phyloP scores from a whole-genome alignment of 2,113 vertebrate genomes.

The Pedetes capensis region DNA sequence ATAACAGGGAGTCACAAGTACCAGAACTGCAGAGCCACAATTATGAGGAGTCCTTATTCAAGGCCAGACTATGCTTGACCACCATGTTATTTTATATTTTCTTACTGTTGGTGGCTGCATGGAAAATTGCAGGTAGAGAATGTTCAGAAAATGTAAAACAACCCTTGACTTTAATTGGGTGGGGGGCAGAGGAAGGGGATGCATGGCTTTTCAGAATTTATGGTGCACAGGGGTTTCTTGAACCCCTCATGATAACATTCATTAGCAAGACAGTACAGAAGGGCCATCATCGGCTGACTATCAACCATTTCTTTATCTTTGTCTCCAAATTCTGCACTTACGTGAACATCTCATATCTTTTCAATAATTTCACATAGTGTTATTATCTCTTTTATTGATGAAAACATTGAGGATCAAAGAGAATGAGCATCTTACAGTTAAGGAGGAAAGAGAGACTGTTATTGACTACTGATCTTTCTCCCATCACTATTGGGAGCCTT shows the following conservation, averaged over 20 bases:
- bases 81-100: rapidly evolving
- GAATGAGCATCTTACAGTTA: rapidly evolving
- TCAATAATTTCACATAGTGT: not conserved
- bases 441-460: not conserved
- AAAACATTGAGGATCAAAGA: not conserved
- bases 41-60: rapidly evolving
- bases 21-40: rapidly evolving
- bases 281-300: no score
- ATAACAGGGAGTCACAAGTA: rapidly evolving
- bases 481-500: rapidly evolving
- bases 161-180: not conserved
- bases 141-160: not conserved
- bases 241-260: not conserved
- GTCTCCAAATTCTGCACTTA: not conserved
- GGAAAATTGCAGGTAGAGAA: not conserved
- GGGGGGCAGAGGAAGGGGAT: rapidly evolving
- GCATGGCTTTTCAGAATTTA: not conserved
- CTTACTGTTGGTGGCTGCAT: rapidly evolving
- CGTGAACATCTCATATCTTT: not conserved
- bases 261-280: not conserved
- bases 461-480: rapidly evolving
- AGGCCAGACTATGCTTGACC: rapidly evolving
- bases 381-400: not conserved
- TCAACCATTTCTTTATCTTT: not conserved
- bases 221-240: not conserved